Percentiles rank a stretch among this genome's conserved stretches.
Evolutionary conservation across 2,888 invertebrate species (phyloP).

Genomic region (Dinocampus coccinellae): DNA sequence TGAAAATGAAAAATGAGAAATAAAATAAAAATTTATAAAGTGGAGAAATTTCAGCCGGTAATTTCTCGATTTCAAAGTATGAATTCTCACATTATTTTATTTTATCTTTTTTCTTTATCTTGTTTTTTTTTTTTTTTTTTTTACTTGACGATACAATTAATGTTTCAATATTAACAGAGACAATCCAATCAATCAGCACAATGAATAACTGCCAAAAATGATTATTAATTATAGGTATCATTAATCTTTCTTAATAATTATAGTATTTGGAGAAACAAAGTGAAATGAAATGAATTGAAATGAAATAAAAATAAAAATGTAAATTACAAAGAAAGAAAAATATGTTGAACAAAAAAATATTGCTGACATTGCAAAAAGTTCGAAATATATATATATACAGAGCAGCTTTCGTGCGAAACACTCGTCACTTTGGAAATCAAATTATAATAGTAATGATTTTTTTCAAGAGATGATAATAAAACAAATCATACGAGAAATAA

Average conservation of each 20-base stretch:
- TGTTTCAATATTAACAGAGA: background rate
- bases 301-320: background rate
- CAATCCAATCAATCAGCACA: background rate
- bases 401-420: background rate
- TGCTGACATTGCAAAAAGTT: background rate
- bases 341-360: no score
- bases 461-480: constrained; percentile 3
- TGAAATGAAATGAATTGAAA: background rate
- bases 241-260: background rate
- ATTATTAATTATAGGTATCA: background rate
- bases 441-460: background rate
- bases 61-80: background rate
- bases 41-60: constrained; percentile 16
- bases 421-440: constrained; percentile 1
- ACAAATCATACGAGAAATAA: background rate
- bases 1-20: constrained; percentile 11
- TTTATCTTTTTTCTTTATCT: background rate
- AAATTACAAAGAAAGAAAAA: constrained; percentile 10
- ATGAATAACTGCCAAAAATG: background rate
- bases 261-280: background rate
- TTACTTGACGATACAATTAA: background rate
- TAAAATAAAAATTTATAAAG: background rate
- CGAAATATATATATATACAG: constrained; percentile 28
- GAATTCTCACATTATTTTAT: background rate
- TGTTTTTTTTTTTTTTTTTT: background rate